These are phyloP conservation scores for Scrobipalpa costella DNA, from an alignment of 2,888 invertebrate genomes.

Conservation along the genomic window DNA sequence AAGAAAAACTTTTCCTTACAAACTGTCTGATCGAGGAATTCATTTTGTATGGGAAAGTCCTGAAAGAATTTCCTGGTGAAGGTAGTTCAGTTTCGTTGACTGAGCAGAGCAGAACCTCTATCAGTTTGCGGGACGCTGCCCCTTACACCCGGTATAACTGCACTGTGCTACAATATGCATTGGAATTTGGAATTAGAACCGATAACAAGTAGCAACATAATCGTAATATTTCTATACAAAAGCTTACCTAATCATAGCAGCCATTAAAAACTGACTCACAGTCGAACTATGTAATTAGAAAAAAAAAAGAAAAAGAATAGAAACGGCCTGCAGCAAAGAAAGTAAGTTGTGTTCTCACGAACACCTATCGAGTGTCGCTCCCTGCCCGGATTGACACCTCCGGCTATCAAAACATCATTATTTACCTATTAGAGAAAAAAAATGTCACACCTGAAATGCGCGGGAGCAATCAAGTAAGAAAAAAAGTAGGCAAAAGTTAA, in stretches of 20 bases:
- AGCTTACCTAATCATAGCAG: slow-evolving; percentile 14
- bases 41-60: no score
- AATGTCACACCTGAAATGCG: slow-evolving; percentile 18
- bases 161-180: not conserved
- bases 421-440: slow-evolving; percentile 52
- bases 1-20: no score
- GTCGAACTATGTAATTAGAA: slow-evolving; percentile 22
- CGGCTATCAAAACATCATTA: slow-evolving; percentile 68
- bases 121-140: no score
- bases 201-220: slow-evolving; percentile 5
- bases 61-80: no score
- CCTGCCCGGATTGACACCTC: slow-evolving; percentile 50
- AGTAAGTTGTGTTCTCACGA: slow-evolving; percentile 47
- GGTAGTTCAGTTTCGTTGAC: no score
- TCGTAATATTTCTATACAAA: slow-evolving; percentile 15
- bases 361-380: slow-evolving; percentile 56
- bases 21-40: no score
- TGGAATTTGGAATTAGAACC: slow-evolving; percentile 20
- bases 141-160: no score
- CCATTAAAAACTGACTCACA: slow-evolving; percentile 19
- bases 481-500: not conserved
- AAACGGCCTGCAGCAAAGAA: slow-evolving; percentile 29
- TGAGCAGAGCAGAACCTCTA: no score
- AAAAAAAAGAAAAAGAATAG: slow-evolving; percentile 24
- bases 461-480: not conserved